phyloP scores from a whole-genome alignment of 2,113 vertebrate species.

The Sebastes fasciatus region DNA sequence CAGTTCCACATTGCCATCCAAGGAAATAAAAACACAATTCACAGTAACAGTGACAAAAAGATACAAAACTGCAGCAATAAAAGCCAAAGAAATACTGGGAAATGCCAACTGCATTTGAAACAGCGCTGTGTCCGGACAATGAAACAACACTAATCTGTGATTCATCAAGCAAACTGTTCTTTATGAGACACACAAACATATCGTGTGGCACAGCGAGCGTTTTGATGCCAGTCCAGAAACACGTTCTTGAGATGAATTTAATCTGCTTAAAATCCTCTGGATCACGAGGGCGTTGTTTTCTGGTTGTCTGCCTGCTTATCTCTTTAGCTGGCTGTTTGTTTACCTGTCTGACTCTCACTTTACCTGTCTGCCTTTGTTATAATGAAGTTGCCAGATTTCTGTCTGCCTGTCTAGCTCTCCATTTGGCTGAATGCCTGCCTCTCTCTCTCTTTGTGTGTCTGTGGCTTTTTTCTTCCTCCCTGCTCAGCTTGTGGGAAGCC shows the following conservation, averaged over 20 bases:
- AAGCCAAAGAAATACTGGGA: neutral
- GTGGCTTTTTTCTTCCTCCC: neutral
- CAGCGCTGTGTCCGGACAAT: neutral
- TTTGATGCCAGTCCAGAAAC: conserved; percentile 35
- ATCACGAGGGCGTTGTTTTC: conserved; percentile 27
- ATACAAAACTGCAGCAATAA: neutral
- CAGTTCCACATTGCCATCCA: neutral
- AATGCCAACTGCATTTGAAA: neutral
- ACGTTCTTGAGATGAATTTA: conserved; percentile 37
- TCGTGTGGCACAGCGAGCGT: conserved; percentile 15
- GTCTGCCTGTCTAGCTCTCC: neutral
- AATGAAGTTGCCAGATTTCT: conserved; percentile 16
- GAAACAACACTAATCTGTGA: conserved; percentile 15
- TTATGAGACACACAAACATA: neutral
- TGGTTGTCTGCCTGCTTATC: conserved; percentile 29
- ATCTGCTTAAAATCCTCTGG: conserved; percentile 61
- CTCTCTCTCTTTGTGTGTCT: neutral
- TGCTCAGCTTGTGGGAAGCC: conserved; percentile 21
- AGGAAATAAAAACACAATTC: neutral
- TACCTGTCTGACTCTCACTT: conserved; percentile 26
- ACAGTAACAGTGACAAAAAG: neutral
- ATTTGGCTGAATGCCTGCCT: neutral
- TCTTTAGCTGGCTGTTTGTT: conserved; percentile 36
- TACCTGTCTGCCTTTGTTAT: conserved; percentile 32
- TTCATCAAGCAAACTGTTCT: conserved; percentile 7